Evolutionary conservation across 2,888 invertebrate genomes (phyloP), one percentile per base, ranked within the genome.

Genomic region (Ichneumoninae sp.): DNA sequence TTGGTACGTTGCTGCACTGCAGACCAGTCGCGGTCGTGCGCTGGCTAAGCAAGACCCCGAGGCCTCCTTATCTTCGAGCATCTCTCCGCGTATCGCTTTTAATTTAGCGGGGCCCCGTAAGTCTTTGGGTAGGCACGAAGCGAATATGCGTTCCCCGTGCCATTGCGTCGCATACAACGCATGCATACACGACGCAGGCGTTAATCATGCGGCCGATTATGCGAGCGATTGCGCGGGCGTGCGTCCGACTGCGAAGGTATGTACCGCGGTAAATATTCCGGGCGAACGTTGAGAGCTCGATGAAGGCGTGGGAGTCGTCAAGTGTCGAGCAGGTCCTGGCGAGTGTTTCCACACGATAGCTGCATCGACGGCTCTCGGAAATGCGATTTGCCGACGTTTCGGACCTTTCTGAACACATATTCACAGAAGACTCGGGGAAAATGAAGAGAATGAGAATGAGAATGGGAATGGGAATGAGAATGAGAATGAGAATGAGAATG

Each of bases 161-260:
- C 36, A 40, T 65, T 33, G 60, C 60, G 60, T 57, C 44, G 72
- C 60, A 26, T 72, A 60, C 47, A 33, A n/a, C 10, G 22, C 26
- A 80, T 50, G 65, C 65, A 19, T 22, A 44, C 40, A 0, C 66
- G 44, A 44, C 10, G 26, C 76, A 76, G 16, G 80, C 83, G 83
- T 83, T 80, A 83, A 83, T 83, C 83, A 83, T 83, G 68, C 77
- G 80, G 71, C 76, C 83, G 83, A 83, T 83, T 83, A 83, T 83
- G 76, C 80, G 83, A 83, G 52, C 76, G 72, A 76, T 76, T 50
- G 79, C 80, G 76, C 75, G 80, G 65, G 80, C 66, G 79, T 80
- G 33, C 50, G 71, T 72, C 44, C 66, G 30, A 36, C 36, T 40
- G 60, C 36, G 44, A 54, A 60, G 70, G 50, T 74, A 70, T 70